Evolutionary conservation across 2,797 vertebrate species (phyloP).

Genomic region (Muraenolepis orangiensis): DNA sequence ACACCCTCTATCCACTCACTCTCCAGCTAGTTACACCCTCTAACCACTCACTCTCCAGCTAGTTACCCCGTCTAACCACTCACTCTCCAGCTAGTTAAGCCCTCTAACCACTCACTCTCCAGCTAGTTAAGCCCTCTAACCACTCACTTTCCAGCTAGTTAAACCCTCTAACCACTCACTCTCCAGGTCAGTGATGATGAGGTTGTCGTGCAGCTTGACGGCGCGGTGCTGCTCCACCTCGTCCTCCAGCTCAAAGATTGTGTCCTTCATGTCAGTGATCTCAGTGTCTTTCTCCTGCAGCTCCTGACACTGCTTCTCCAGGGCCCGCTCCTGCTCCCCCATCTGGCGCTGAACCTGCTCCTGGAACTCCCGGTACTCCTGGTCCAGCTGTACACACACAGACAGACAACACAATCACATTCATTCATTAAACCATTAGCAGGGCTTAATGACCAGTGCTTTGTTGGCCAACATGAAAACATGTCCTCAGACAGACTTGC

Average conservation of each 20-base stretch:
- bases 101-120: too few relatives aligned
- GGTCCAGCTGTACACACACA: constrained; percentile 78
- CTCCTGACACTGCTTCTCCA: constrained; percentile 86
- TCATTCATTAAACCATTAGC: constrained; percentile 16
- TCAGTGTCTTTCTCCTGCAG: constrained; percentile 92
- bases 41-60: too few relatives aligned
- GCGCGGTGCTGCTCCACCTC: constrained; percentile 96
- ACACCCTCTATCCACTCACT: too few relatives aligned
- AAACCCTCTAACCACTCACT: constrained; percentile 76
- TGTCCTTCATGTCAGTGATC: constrained; percentile 95
- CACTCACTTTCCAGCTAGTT: too few relatives aligned
- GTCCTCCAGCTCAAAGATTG: constrained; percentile 95
- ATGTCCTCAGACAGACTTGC: background rate
- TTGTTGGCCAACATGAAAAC: constrained; percentile 6
- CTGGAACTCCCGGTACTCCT: constrained; percentile 87
- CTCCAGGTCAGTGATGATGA: constrained; percentile 92
- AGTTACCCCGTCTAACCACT: too few relatives aligned
- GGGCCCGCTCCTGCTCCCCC: constrained; percentile 80
- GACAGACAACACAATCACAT: constrained; percentile 20
- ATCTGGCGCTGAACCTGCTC: constrained; percentile 89
- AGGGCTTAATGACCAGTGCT: constrained; percentile 18
- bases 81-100: too few relatives aligned
- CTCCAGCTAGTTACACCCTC: too few relatives aligned
- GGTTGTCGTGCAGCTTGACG: constrained; percentile 96
- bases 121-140: too few relatives aligned